Conservation (phyloP, 2,113 vertebrate species). For the Felis catus region F.catus_Fca126_mat1.0 CM031414.1:64739001-64739500, state of each 20-base stretch:
- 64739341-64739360: background rate
- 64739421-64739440: background rate
- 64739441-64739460: background rate
- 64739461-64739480: background rate
- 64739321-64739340: background rate
- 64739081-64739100: background rate
- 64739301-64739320: background rate
- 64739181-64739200: background rate
- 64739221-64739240: background rate
- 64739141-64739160: background rate
- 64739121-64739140: background rate
- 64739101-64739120: background rate
- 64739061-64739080: conserved; percentile 12
- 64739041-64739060: background rate
- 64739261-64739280: background rate
- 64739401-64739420: background rate
- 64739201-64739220: background rate
- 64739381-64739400: background rate
- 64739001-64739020: background rate
- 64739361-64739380: background rate
- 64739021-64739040: background rate
- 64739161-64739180: background rate
- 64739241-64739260: background rate
- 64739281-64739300: background rate
- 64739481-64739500: background rate